Percentiles rank a stretch among this genome's conserved stretches.
Evolutionary conservation across 2,113 vertebrate species (phyloP).

Genomic region (Anolis sagrei): DNA sequence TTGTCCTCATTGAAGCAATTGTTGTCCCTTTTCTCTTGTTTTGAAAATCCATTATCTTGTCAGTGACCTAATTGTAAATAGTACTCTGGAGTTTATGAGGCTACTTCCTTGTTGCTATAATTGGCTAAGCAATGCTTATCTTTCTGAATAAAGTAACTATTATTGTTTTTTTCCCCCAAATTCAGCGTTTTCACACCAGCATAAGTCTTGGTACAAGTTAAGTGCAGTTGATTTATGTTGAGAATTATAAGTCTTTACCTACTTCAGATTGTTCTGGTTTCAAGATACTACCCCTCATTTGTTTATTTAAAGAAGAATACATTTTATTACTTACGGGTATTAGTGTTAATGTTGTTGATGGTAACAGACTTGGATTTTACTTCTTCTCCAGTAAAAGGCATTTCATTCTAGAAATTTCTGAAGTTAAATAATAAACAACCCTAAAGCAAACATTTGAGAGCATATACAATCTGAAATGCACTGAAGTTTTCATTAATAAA

Average conservation of each 20-base stretch:
- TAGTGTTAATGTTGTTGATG: neutral
- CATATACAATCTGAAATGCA: too few species aligned
- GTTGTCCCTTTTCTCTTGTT: conserved; percentile 16
- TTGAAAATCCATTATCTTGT: conserved; percentile 25
- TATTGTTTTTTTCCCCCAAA: neutral
- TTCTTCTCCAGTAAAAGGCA: too few species aligned
- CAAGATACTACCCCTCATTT: neutral
- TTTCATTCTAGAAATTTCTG: too few species aligned
- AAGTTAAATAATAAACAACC: too few species aligned
- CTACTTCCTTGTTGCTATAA: neutral
- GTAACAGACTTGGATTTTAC: neutral
- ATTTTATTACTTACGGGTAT: neutral
- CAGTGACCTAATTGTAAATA: conserved; percentile 42
- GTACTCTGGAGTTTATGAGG: neutral
- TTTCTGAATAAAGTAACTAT: neutral
- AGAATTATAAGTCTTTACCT: too few species aligned
- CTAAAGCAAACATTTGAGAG: too few species aligned
- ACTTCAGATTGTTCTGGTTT: neutral
- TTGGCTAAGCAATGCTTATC: neutral
- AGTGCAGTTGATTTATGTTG: neutral
- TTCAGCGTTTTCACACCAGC: neutral
- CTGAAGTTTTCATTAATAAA: too few species aligned
- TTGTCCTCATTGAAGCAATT: neutral
- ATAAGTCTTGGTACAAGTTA: neutral
- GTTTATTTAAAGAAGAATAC: neutral